Base-by-base conservation (phyloP, 2,113 vertebrate species). In the Eclectus roratus region DNA sequence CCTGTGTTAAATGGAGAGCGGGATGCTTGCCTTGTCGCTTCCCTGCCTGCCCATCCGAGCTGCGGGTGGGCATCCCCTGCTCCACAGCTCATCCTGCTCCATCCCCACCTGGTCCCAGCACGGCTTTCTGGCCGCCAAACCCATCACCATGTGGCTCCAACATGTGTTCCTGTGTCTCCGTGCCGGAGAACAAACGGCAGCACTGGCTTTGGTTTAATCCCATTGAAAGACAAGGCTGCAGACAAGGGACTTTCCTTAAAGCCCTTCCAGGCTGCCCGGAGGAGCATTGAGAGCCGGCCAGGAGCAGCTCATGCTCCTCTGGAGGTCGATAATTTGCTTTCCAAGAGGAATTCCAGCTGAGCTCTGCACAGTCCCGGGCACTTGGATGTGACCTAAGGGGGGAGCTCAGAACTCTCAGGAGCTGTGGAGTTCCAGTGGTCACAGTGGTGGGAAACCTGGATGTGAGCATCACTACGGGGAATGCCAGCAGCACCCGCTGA, bases 321-420 rank as follows among this genome's bases (percentile, higher is more conserved):
- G 56, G 10, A 53, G 20, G 27, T 4, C 24, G 2, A 10, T 14
- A 21, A 31, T 33, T 28, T 7, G 7, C 10, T 72, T 68, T 85
- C 66, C 35, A 43, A 63, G 78, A 69, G 46, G 58, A 80, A 93
- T 86, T 13, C 29, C 90, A 20, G 79, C 44, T 3, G 9, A 70
- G 49, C 11, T 16, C 49, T 1, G 60, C 60, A 44, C 66, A 79
- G 37, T 35, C 31, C 50, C 3, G 2, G 27, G 49, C 0, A 10
- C 35, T 55, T 71, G 19, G 50, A 35, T 47, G 44, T 41, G 82
- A 72, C 39, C 71, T 20, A 0, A 31, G 31, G 18, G 27, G 85
- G 19, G 63, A 37, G 39, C 11, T 31, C 7, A 1, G 41, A 23
- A 39, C 6, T 1, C 1, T 3, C 0, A 1, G 33, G 72, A 50